phyloP scores from a whole-genome alignment of 2,797 vertebrate genomes.

The Erethizon dorsatum region DNA sequence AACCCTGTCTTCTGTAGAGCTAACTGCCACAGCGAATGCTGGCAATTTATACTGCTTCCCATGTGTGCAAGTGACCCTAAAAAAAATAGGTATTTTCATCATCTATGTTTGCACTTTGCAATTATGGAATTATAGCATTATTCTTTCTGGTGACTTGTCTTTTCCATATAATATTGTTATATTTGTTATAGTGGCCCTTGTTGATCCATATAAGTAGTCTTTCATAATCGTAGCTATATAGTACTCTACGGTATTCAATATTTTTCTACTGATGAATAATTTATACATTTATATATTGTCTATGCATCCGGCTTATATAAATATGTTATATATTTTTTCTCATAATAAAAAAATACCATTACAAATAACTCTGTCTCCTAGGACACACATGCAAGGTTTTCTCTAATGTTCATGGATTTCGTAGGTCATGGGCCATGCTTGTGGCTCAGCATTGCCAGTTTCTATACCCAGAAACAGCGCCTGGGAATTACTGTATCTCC shows the following conservation, averaged over 20 bases:
- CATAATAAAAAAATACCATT: neutral
- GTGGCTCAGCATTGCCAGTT: neutral
- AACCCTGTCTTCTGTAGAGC: constrained; percentile 4
- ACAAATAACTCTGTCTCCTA: neutral
- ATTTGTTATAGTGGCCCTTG: neutral
- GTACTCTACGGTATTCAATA: neutral
- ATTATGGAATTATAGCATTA: neutral
- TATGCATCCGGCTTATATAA: neutral
- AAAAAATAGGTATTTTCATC: neutral
- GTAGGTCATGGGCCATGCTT: neutral
- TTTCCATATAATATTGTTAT: neutral
- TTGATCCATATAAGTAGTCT: neutral
- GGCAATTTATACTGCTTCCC: neutral
- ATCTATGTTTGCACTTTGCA: neutral
- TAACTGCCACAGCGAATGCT: neutral
- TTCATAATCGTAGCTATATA: neutral
- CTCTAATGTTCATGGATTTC: neutral
- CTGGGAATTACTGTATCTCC: neutral
- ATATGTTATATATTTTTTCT: constrained; percentile 20
- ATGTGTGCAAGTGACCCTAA: neutral
- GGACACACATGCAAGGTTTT: neutral
- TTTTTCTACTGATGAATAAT: constrained; percentile 24
- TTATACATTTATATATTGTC: constrained; percentile 21
- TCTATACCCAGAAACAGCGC: neutral
- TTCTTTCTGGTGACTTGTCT: neutral